Evolutionary conservation across 1,140 invertebrate genomes (phyloP), one percentile per base, ranked within the genome.

Genomic region (Drosophila bocki): DNA sequence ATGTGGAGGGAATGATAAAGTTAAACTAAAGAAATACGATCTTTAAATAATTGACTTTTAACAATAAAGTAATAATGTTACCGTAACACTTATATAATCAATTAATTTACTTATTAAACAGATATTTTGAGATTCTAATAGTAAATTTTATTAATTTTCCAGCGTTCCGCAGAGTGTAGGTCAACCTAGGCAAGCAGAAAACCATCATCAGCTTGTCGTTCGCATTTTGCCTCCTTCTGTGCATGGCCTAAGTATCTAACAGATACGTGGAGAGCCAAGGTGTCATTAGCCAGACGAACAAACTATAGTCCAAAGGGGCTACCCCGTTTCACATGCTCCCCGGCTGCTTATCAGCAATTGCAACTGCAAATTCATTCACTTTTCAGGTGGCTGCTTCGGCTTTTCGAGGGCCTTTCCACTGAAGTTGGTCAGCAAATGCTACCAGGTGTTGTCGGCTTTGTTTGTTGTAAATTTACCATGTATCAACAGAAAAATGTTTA

Each of bases 401-500:
- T 45, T 19, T 61, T 50, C 8, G 29, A 76, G 64, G 50, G 58
- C 17, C 39, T 29, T 29, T 29, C 17, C 19, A 12, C 7, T n/a
- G 33, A 41, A 78, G 60, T 63, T 80, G 17, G 61, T n/a, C 17
- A 35, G 35, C 44, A 75, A 70, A 62, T 70, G 47, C 56, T 48
- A 42, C 47, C 17, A 63, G 51, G 41, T 41, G 48, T 60, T 70
- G 50, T 61, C 45, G 48, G 17, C 26, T 42, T 45, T 57, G 59
- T 51, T 64, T 65, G 70, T 63, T 69, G 35, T 64, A 60, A 78
- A 74, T 74, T 65, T 53, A 26, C 48, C 53, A 50, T 48, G 69
- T 67, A 51, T 42, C 58, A 68, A 63, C 72, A 69, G 42, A 74
- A 58, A 74, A 62, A 78, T 85, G 58, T 79, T 82, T 78, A 69